Base-by-base conservation (phyloP, 2,888 invertebrate genomes). In the Erebia aethiops region DNA sequence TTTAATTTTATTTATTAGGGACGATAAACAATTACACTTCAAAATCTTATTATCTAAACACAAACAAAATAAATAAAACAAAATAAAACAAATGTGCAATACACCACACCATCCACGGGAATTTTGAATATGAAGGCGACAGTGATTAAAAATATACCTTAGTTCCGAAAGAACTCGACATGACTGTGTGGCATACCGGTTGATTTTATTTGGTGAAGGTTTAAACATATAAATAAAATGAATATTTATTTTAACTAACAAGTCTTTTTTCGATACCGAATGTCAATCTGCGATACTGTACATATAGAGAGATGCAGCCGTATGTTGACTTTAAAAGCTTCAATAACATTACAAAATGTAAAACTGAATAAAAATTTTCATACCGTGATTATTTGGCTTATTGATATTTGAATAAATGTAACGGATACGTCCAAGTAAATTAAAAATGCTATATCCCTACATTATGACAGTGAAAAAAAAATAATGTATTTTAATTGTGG, bases 171-270 rank as follows among this genome's bases (percentile, higher is more conserved):
- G 1, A 52, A 52, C 0, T 16, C 2, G 2, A 52, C 52, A 52
- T 26, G n/a, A 21, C 2, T 52, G 16, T 52, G 4, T 21, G 10
- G 16, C 18, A 54, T 2, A 54, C n/a, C 10, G 16, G 14, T n/a
- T n/a, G n/a, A n/a, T 13, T 57, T 21, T 57, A 57, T 26, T 26
- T 26, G 26, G 26, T 57, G 13, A 26, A 14, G 56, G 14, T 26
- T 57, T 13, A 26, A 26, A 57, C 18, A 54, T 18, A 18, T 54
- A 18, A 54, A 52, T 26, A 26, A 52, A 57, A 57, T 26, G 26
- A 26, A 57, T 54, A 57, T 57, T 26, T 13, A 54, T 54, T 18
- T 54, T 8, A 54, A 54, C 54, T 57, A 57, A 26, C 56, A 57
- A 57, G 56, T 5, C 1, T 26, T 57, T 56, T 56, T 56, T 10